Base-by-base conservation (phyloP, 2,888 invertebrate genomes). In the Pyrrhopygopsis socrates region DNA sequence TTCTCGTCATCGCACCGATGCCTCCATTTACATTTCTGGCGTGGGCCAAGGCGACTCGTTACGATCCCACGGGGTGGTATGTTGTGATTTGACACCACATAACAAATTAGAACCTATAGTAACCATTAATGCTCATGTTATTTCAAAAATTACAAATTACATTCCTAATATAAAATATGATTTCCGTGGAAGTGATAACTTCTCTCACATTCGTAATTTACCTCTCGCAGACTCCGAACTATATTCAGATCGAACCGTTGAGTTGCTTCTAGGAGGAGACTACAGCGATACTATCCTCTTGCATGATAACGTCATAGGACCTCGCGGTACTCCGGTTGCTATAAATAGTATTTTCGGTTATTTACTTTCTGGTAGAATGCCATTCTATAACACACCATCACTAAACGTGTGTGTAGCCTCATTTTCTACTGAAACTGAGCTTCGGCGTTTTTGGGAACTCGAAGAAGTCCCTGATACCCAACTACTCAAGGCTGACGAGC, bases 271-370 rank as follows among this genome's bases (percentile, higher is more conserved):
- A 18, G 70, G 45, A 70, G 45, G 70, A 24, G 54, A 54, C 54
- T 54, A 54, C n/a, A 54, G 54, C 54, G 22, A 54, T 54, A 20
- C n/a, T 2, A 22, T 54, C 5, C 54, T 54, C 15, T 70, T 70
- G 68, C 68, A 70, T 27, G 68, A 75, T 41, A 75, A 54, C 38
- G 63, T 75, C 22, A 75, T 54, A 11, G 75, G 75, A 9, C 75
- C 75, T 54, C 54, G 60, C 29, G 75, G 60, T 24, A 34, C 58
- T 0, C 60, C 75, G 1, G 41, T 75, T 27, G 75, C 75, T 63
- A 75, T 60, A 6, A 60, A 75, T 41, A 75, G 75, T 30, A 75
- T 75, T 60, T 75, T 75, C 75, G 75, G 75, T 30, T 75, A 75
- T 29, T 27, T 75, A 22, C 60, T 75, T 6, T 38, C 58, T 29